Conservation (phyloP, 1,140 invertebrate species). For the Microplitis demolitor region DNA sequence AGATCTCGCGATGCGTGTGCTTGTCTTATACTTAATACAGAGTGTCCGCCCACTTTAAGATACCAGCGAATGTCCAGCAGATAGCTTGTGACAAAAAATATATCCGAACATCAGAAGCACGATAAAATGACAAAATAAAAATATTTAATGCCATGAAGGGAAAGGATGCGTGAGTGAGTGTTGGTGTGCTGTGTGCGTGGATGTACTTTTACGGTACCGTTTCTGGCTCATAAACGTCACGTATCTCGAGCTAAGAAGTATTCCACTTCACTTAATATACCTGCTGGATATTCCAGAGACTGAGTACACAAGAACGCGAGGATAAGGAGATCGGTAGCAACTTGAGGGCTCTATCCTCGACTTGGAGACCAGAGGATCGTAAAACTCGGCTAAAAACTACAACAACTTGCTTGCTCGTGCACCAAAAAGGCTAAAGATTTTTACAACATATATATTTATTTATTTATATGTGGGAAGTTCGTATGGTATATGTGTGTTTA, state of each 20-base stretch:
- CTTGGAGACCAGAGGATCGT: constrained; percentile 21
- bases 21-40: no score
- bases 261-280: background rate
- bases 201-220: constrained; percentile 44
- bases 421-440: no score
- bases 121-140: background rate
- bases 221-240: constrained; percentile 48
- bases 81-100: constrained; percentile 8
- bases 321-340: constrained; percentile 34
- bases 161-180: constrained; percentile 34
- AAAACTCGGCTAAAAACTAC: no score
- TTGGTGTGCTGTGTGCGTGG: constrained; percentile 5
- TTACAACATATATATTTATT: no score
- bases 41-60: no score
- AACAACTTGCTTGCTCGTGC: no score
- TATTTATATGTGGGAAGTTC: no score
- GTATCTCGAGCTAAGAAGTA: constrained; percentile 36
- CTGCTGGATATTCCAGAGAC: background rate
- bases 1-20: no score
- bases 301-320: background rate
- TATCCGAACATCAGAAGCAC: no score
- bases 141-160: constrained; percentile 19
- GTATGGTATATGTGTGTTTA: no score
- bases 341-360: background rate
- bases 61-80: no score